Evolutionary conservation across 2,797 vertebrate genomes (phyloP).

Genomic region (Pangasius larnaudii): DNA sequence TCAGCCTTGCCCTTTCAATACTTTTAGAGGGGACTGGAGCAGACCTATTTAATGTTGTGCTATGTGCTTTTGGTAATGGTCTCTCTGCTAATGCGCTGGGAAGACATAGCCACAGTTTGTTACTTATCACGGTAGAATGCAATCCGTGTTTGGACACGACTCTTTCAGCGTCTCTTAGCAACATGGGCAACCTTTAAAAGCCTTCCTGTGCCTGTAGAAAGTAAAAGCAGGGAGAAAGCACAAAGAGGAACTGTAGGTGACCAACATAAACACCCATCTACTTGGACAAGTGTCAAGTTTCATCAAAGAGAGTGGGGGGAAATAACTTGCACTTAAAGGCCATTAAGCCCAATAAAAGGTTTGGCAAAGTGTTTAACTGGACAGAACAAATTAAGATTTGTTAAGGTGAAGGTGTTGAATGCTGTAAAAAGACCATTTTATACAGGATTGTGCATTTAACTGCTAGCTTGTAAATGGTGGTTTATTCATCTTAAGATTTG

Average conservation of each 20-base stretch:
- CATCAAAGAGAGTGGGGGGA: conserved; percentile 13
- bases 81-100: not conserved
- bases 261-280: conserved; percentile 28
- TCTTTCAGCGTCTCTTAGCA: conserved; percentile 24
- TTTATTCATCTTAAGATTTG: conserved; percentile 33
- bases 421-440: conserved; percentile 28
- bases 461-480: conserved; percentile 46
- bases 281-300: conserved; percentile 34
- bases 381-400: conserved; percentile 47
- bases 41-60: not conserved
- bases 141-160: not conserved
- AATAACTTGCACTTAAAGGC: conserved; percentile 32
- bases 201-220: not conserved
- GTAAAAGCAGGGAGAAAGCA: conserved; percentile 12
- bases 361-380: conserved; percentile 47
- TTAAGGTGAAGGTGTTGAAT: conserved; percentile 24
- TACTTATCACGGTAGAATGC: not conserved
- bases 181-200: conserved; percentile 25
- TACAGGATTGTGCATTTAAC: conserved; percentile 6
- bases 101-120: not conserved
- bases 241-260: conserved; percentile 28
- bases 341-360: conserved; percentile 47
- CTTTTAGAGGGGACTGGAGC: not conserved
- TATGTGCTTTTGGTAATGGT: not conserved
- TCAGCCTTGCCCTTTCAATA: not conserved